Evolutionary conservation across 2,113 vertebrate genomes (phyloP).

Genomic region (Proteles cristata): DNA sequence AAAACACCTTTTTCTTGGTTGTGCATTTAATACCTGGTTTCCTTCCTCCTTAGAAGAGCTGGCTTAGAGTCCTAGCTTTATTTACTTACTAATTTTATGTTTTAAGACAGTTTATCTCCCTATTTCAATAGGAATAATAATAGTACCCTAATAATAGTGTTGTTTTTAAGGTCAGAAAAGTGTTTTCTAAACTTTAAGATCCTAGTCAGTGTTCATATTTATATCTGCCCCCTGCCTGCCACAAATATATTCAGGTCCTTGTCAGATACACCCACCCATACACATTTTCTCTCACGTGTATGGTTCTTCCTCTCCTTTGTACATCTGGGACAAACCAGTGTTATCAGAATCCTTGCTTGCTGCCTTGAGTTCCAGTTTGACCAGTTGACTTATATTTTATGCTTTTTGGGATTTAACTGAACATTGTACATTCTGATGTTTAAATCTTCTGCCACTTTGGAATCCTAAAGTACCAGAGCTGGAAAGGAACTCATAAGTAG

Average conservation of each 20-base stretch:
- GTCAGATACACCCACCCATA: neutral
- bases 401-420: neutral
- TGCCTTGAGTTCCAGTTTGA: neutral
- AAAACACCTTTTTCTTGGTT: neutral
- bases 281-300: neutral
- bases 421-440: neutral
- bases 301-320: neutral
- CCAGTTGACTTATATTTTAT: neutral
- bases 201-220: neutral
- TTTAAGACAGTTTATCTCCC: neutral
- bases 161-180: constrained; percentile 32
- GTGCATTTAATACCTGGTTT: neutral
- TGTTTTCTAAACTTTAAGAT: constrained; percentile 40
- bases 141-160: neutral
- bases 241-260: neutral
- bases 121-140: neutral
- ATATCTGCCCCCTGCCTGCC: neutral
- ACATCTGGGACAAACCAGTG: neutral
- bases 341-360: neutral
- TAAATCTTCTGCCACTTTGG: neutral
- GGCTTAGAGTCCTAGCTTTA: neutral
- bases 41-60: neutral
- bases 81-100: neutral
- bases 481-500: neutral
- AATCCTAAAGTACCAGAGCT: neutral